These are phyloP conservation scores for human DNA, from an alignment of 2,113 vertebrate species.

Conservation along the genomic window GRCh38 chr12:106655501-106656000, in stretches of 20 bases:
- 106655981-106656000: neutral
- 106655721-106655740: neutral
- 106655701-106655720: neutral
- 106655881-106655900: neutral
- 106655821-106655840: neutral
- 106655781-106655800: accelerated
- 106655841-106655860: neutral
- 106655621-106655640: neutral
- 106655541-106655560: accelerated
- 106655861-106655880: neutral
- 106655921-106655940: neutral
- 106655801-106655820: neutral
- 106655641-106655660: neutral
- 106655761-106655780: neutral
- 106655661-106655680: neutral
- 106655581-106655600: neutral
- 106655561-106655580: neutral
- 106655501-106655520: neutral
- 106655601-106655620: accelerated
- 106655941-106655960: neutral
- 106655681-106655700: neutral
- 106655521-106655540: neutral
- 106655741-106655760: neutral
- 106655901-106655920: neutral
- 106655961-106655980: neutral